These are phyloP conservation scores for Cygnus olor DNA, from an alignment of 2,797 vertebrate genomes.

Conservation along the genomic window DNA sequence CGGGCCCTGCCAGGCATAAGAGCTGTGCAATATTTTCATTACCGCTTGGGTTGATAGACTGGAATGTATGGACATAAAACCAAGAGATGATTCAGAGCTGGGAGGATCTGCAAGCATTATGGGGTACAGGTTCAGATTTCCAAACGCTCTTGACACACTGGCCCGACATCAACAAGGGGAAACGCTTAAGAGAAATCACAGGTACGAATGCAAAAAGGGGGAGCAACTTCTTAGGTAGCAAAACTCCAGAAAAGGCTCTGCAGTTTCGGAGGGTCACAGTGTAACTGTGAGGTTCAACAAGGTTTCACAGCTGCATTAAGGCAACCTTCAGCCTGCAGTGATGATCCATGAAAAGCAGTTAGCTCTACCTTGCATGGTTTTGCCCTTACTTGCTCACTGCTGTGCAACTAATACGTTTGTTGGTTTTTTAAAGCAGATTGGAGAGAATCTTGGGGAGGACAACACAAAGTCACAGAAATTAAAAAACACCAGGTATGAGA, in stretches of 20 bases:
- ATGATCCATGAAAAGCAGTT: not conserved
- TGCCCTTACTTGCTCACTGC: not conserved
- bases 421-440: not conserved
- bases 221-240: not conserved
- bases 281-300: not conserved
- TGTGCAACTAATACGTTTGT: rapidly evolving
- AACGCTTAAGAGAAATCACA: not conserved
- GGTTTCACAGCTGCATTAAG: not conserved
- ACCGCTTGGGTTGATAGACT: conserved; percentile 8
- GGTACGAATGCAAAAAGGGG: not conserved
- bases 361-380: not conserved
- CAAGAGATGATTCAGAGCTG: conserved; percentile 19
- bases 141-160: not conserved
- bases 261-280: not conserved
- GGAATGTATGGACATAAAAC: conserved; percentile 41
- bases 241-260: not conserved
- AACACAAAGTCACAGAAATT: not conserved
- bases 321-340: not conserved
- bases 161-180: not conserved
- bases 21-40: conserved; percentile 37
- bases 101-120: not conserved
- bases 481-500: not conserved
- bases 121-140: not conserved
- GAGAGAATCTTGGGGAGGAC: not conserved
- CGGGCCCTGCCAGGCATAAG: not conserved